Conservation (phyloP, 1,140 invertebrate genomes). For the Neodiprion fabricii region DNA sequence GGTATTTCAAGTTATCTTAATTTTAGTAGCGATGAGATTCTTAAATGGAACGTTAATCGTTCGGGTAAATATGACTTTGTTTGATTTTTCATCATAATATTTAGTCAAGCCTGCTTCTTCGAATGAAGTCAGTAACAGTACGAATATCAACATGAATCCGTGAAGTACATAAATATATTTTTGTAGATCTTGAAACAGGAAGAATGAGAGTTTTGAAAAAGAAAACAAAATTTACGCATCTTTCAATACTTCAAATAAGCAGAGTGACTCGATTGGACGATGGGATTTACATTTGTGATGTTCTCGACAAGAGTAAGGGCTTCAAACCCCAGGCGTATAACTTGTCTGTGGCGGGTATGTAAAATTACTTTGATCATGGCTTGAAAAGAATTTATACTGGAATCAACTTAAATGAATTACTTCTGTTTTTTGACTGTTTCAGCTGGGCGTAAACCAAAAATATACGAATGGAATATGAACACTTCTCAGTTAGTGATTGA, state of each 20-base stretch:
- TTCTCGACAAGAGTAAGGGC: slow-evolving; percentile 27
- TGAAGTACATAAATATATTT: slow-evolving; percentile 14
- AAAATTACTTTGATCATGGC: slow-evolving; percentile 18
- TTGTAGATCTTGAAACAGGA: slow-evolving; percentile 30
- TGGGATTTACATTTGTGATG: slow-evolving; percentile 42
- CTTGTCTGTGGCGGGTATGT: slow-evolving; percentile 40
- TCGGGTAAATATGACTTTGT: slow-evolving; percentile 28
- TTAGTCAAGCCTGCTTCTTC: slow-evolving; percentile 10
- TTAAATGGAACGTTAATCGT: slow-evolving; percentile 22
- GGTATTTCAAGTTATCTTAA: slow-evolving; percentile 65
- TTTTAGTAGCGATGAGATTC: slow-evolving; percentile 55
- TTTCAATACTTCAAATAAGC: slow-evolving; percentile 37
- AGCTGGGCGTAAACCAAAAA: slow-evolving; percentile 43
- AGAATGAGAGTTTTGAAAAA: slow-evolving; percentile 27
- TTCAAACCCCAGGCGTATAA: slow-evolving; percentile 20
- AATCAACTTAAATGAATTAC: background rate
- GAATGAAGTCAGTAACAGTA: slow-evolving; percentile 24
- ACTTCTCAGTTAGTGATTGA: slow-evolving; percentile 32
- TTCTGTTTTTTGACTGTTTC: slow-evolving; percentile 12
- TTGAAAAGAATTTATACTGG: background rate
- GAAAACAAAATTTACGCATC: slow-evolving; percentile 41
- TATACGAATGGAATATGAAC: slow-evolving; percentile 40
- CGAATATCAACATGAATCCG: slow-evolving; percentile 12
- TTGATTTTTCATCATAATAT: slow-evolving; percentile 8
- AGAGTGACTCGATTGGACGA: slow-evolving; percentile 37